Evolutionary conservation across 2,113 vertebrate species (phyloP), one percentile per base, ranked within the genome.

Genomic region (Trematocara macrostoma): DNA sequence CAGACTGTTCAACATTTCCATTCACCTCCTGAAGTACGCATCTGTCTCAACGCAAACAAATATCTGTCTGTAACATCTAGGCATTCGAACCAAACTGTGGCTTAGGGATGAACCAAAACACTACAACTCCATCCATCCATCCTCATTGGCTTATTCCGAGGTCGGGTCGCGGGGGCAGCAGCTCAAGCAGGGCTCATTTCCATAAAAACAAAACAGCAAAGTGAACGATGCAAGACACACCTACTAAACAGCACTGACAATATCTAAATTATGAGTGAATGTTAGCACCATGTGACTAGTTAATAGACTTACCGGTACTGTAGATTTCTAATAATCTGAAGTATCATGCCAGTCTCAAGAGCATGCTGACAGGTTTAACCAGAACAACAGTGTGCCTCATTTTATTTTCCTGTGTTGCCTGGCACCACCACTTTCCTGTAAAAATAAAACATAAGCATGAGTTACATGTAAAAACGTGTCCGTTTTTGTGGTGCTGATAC

Each of bases 381-480:
- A 8, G 3, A 23, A 69, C 2, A 71, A 47, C 3, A 31, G 67
- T 18, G 5, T 5, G 67, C 2, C 8, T 61, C 1, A 7, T 45
- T 47, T 45, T 26, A 20, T 10, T 71, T 45, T 16, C 40, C 20
- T 42, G 38, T 14, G 64, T 8, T 69, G 35, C 38, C 14, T 26
- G 3, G 8, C 67, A 29, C 20, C 40, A 47, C 40, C 42, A 7
- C 14, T 4, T 69, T 16, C 40, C 2, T 31, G 69, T 18, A 3
- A 49, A 74, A 26, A 26, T 3, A 8, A 76, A 76, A 29, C 26
- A 4, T 29, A 29, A 29, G 26, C 26, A 29, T 12, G 61, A 49
- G 71, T 76, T n/a, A 49, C 8, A 0, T 0, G 26, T 18, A 31
- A 34, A 49, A 16, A 11, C 14, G 0, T 1, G 3, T 52, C 11